Base-by-base conservation (phyloP, 1,140 invertebrate species). In the Odontomachus brunneus region DNA sequence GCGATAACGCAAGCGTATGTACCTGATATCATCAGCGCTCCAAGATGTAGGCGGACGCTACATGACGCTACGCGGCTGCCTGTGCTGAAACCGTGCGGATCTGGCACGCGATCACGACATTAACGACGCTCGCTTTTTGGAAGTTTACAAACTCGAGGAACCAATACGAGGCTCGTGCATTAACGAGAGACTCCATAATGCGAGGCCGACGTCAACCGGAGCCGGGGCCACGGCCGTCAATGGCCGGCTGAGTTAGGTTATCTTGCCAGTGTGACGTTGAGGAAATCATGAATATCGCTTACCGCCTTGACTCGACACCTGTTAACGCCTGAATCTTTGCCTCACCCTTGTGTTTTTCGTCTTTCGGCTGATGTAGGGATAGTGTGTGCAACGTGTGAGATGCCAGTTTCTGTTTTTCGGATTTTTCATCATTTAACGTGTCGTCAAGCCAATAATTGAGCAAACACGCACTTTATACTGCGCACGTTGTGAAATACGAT, bases 181-280 rank as follows among this genome's bases (percentile, higher is more conserved):
- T 24, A 53, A 2, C 17, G 11, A 26, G 17, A 67, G 51, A 78
- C 73, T 2, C 49, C 33, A 63, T 67, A 22, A 67, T 67, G 33
- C 2, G 49, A 22, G 15, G 26, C 22, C 51, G 14, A 67, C 22
- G 5, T 55, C 19, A 62, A 11, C 62, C 65, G 26, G n/a, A 19
- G 33, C 74, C n/a, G n/a, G n/a, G 19, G 33, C 74, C 49, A 48
- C 15, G 33, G 29, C 49, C 29, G 38, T 51, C 67, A 67, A 67
- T 33, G 67, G 29, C 63, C 63, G 75, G 63, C 57, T 67, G 63
- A 29, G 75, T 78, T 78, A 78, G 49, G 75, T 69, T 66, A 51
- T 38, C 15, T 75, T 14, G 19, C 33, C 22, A 19, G 38, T 38
- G 44, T 76, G 74, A 66, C 60, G 49, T 66, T 76, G 29, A 65